These are phyloP conservation scores for Pangasius larnaudii DNA, from an alignment of 2,797 vertebrate species.

Conservation along the genomic window DNA sequence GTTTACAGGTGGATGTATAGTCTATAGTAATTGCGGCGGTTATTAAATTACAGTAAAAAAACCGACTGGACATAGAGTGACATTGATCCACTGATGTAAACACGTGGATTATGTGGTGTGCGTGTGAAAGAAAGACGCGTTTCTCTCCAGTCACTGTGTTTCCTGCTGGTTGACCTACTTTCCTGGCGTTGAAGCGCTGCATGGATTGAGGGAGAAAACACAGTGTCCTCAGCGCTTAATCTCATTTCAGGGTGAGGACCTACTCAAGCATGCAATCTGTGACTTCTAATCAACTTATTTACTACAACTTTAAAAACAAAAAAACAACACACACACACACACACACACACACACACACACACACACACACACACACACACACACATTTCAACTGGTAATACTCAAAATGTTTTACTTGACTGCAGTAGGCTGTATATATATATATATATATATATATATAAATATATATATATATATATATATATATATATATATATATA, in stretches of 20 bases:
- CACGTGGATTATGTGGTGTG: not conserved
- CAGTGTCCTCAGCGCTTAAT: not conserved
- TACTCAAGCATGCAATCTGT: not conserved
- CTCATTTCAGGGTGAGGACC: not conserved
- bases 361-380: not conserved
- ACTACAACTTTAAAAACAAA: not conserved
- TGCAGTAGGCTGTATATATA: too few species aligned
- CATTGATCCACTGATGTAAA: not conserved
- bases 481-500: too few species aligned
- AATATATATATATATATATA: too few species aligned
- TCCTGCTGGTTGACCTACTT: constrained; percentile 36
- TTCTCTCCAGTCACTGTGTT: not conserved
- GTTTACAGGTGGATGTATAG: not conserved
- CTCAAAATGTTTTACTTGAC: too few species aligned
- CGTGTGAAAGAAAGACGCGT: not conserved
- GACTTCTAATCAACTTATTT: not conserved
- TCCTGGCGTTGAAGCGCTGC: not conserved
- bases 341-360: not conserved
- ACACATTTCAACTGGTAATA: not conserved
- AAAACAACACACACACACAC: too few species aligned
- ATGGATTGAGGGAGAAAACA: not conserved
- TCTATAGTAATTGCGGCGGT: too few species aligned
- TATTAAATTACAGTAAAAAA: not conserved
- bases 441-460: too few species aligned
- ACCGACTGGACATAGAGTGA: not conserved